Conservation (phyloP, 2,113 vertebrate species). For the Pampusana beccarii region DNA sequence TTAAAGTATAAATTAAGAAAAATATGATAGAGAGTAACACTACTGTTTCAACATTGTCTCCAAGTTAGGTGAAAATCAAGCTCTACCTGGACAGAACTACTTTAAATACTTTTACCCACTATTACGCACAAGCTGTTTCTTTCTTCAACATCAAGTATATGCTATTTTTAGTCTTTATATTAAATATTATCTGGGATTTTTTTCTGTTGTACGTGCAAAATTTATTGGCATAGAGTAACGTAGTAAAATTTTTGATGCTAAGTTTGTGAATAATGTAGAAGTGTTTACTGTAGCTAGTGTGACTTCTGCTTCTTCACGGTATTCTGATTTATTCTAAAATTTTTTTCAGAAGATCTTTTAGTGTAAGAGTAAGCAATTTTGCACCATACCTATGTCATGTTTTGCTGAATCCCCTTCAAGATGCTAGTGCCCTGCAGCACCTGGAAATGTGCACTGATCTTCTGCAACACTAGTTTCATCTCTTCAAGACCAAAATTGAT, state of each 20-base stretch:
- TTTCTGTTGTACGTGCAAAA: neutral
- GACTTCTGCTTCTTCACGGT: neutral
- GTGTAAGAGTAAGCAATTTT: conserved; percentile 14
- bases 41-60: neutral
- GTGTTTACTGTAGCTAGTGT: neutral
- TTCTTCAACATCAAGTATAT: neutral
- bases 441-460: conserved; percentile 59
- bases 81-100: neutral
- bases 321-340: neutral
- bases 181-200: neutral
- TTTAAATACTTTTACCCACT: neutral
- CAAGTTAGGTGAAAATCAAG: neutral
- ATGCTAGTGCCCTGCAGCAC: conserved; percentile 55
- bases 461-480: conserved; percentile 57
- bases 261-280: neutral
- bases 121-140: neutral
- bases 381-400: conserved; percentile 3
- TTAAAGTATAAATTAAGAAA: neutral
- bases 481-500: conserved; percentile 55
- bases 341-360: neutral
- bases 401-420: conserved; percentile 34
- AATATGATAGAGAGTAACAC: neutral
- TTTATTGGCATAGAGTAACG: neutral
- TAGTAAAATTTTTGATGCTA: neutral
- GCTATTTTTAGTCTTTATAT: neutral